These are phyloP conservation scores for Coryphaenoides rupestris DNA, from an alignment of 2,113 vertebrate genomes.

Conservation along the genomic window DNA sequence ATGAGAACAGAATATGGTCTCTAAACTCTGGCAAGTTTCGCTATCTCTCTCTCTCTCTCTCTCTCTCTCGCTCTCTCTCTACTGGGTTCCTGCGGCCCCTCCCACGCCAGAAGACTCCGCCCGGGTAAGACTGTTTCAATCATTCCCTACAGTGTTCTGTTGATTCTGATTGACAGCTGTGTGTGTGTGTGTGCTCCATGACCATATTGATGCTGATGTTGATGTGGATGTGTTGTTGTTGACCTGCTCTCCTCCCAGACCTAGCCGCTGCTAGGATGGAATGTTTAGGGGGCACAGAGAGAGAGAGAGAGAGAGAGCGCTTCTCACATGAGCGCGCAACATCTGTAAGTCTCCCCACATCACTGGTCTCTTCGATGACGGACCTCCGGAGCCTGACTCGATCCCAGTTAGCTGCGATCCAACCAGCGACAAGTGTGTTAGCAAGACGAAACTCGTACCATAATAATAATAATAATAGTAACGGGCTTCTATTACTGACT, in stretches of 20 bases:
- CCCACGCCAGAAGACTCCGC: slow-evolving; percentile 43
- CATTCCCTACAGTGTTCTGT: slow-evolving; percentile 53
- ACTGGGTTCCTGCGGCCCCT: slow-evolving; percentile 36
- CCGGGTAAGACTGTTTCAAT: slow-evolving; percentile 67
- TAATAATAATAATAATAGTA: too few species aligned
- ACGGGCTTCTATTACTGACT: too few species aligned
- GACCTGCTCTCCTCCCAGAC: slow-evolving; percentile 93
- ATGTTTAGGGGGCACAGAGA: too few species aligned
- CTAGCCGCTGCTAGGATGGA: slow-evolving; percentile 70
- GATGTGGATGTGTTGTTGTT: slow-evolving; percentile 53
- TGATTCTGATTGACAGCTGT: slow-evolving; percentile 43
- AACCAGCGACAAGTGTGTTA: too few species aligned
- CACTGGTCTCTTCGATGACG: slow-evolving; percentile 76
- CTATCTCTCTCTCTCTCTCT: too few species aligned
- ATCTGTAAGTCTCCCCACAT: slow-evolving; percentile 87
- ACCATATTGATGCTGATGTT: slow-evolving; percentile 18
- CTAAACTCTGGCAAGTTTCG: too few species aligned
- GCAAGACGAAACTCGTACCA: too few species aligned
- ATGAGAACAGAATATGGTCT: too few species aligned
- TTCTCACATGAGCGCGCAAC: slow-evolving; percentile 87
- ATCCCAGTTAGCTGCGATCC: slow-evolving; percentile 33
- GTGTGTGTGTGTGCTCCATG: background rate
- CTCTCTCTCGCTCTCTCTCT: background rate
- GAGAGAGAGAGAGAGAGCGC: slow-evolving; percentile 91
- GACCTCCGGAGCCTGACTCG: slow-evolving; percentile 70